Conservation (phyloP, 2,113 vertebrate species). For the Balaeniceps rex region DNA sequence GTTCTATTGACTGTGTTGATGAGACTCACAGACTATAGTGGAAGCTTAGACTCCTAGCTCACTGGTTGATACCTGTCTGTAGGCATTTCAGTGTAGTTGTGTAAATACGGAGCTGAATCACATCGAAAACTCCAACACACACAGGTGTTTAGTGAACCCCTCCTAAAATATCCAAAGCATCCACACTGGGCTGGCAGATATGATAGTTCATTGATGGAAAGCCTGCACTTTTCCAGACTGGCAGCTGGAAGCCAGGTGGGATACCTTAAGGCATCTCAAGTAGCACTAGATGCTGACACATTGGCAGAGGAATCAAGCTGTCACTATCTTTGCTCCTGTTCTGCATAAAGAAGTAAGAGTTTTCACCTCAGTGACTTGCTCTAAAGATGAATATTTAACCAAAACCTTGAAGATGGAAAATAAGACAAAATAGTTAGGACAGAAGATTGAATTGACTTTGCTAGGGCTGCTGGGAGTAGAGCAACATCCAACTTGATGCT, state of each 20-base stretch:
- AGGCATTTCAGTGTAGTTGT: not conserved
- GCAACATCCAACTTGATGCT: not conserved
- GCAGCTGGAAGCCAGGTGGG: not conserved
- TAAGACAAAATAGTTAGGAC: not conserved
- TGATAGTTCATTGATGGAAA: not conserved
- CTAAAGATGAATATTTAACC: not conserved
- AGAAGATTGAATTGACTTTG: not conserved
- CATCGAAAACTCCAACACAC: not conserved
- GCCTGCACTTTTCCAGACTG: not conserved
- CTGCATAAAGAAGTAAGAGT: not conserved
- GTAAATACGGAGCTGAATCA: not conserved
- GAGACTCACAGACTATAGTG: not conserved
- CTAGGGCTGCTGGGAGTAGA: not conserved
- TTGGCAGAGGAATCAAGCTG: not conserved
- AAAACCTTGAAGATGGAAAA: not conserved
- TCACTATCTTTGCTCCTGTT: not conserved
- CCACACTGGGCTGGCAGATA: not conserved
- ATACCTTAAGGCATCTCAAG: not conserved
- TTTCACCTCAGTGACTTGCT: not conserved
- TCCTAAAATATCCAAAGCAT: not conserved
- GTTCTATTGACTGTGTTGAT: not conserved
- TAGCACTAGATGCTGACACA: not conserved
- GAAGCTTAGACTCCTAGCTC: not conserved
- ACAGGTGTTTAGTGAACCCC: not conserved
- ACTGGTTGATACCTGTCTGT: not conserved